These are phyloP conservation scores for Patella caerulea DNA, from an alignment of 2,888 invertebrate species.

Conservation along the genomic window DNA sequence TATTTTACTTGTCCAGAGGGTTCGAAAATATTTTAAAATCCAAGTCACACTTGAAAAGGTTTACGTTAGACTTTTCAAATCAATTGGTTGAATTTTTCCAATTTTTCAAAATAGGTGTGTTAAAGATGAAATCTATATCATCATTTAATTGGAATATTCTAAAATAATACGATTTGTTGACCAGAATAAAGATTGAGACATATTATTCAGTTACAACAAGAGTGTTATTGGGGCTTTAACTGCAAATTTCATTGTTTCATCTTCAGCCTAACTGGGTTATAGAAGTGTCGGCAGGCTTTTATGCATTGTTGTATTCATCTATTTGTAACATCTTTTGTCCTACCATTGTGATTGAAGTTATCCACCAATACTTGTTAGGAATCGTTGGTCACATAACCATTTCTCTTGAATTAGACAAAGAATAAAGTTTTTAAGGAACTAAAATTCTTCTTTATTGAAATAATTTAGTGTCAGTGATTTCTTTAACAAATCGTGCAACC, in stretches of 20 bases:
- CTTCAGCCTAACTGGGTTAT: neutral
- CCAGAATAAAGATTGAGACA: too few species aligned
- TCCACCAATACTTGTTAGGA: neutral
- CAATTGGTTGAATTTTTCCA: too few species aligned
- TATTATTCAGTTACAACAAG: too few species aligned
- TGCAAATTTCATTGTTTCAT: neutral
- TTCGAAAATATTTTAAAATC: too few species aligned
- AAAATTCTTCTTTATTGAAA: conserved; percentile 1
- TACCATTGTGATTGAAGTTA: neutral
- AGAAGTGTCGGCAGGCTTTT: conserved; percentile 13
- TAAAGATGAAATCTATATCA: too few species aligned
- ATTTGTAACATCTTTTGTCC: conserved; percentile 24
- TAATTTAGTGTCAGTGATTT: conserved; percentile 18
- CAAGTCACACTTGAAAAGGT: too few species aligned
- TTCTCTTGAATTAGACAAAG: conserved; percentile 4
- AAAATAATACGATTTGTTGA: too few species aligned
- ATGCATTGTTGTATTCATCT: conserved; percentile 22
- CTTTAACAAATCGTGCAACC: conserved; percentile 18
- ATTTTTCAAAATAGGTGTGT: too few species aligned
- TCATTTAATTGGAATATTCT: too few species aligned
- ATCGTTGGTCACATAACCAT: neutral
- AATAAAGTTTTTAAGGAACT: neutral
- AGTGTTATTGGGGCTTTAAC: too few species aligned
- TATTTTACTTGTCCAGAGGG: too few species aligned
- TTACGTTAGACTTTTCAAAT: too few species aligned